These are phyloP conservation scores for Heliconius melpomene DNA, from an alignment of 1,140 invertebrate genomes.

Conservation along the genomic window DNA sequence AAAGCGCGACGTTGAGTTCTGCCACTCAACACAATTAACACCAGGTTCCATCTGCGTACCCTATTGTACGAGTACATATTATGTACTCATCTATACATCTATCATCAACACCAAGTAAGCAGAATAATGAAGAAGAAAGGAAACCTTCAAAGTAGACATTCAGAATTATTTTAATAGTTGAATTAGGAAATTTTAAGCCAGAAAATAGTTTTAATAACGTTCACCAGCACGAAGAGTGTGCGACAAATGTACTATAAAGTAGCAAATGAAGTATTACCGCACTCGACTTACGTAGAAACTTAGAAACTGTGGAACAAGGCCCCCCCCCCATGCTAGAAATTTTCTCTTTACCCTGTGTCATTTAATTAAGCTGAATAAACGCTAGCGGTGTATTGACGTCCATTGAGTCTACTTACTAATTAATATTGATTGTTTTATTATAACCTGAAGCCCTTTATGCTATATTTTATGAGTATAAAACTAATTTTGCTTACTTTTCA, in stretches of 20 bases:
- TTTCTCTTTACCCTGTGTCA: constrained; percentile 55
- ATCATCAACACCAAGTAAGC: too few species aligned
- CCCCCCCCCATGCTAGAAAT: constrained; percentile 30
- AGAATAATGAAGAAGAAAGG: too few species aligned
- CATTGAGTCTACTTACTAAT: constrained; percentile 43
- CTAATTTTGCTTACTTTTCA: neutral
- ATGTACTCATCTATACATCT: too few species aligned
- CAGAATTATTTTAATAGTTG: neutral
- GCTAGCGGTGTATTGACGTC: constrained; percentile 36
- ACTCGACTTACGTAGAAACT: constrained; percentile 59
- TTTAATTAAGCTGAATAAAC: constrained; percentile 63
- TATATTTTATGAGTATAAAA: neutral
- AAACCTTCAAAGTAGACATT: neutral
- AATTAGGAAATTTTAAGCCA: neutral
- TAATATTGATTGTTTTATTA: constrained; percentile 48
- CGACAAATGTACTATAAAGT: constrained; percentile 60
- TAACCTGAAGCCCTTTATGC: neutral
- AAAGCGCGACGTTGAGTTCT: too few species aligned
- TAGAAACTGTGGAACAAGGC: constrained; percentile 42
- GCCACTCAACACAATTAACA: too few species aligned
- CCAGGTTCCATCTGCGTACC: too few species aligned
- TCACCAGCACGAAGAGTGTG: neutral
- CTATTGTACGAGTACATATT: too few species aligned
- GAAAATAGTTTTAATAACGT: constrained; percentile 18
- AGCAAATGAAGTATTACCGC: constrained; percentile 72